A percentile compares a stretch with the other conserved stretches of the same genome.
Evolutionary conservation across 2,113 vertebrate species (phyloP).

Genomic region (Phylloscopus trochiloides): DNA sequence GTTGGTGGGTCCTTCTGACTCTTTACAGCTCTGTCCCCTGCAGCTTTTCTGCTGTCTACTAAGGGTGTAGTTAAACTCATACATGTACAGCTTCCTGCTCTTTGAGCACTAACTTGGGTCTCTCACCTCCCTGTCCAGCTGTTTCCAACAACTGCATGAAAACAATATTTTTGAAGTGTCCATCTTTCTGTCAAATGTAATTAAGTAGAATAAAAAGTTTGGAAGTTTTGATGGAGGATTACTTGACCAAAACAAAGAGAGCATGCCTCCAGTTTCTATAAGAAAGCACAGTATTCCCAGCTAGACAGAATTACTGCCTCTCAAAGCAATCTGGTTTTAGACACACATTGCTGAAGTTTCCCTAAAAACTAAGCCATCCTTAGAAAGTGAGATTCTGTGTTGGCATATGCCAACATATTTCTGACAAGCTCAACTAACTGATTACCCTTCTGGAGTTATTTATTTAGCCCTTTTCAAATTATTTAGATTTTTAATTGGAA

Average conservation of each 20-base stretch:
- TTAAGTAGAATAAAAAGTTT: background rate
- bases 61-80: background rate
- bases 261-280: background rate
- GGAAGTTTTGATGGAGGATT: background rate
- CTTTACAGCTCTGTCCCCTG: background rate
- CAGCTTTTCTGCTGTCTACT: background rate
- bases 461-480: conserved; percentile 26
- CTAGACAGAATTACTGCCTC: background rate
- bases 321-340: background rate
- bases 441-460: conserved; percentile 43
- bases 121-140: background rate
- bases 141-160: background rate
- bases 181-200: background rate
- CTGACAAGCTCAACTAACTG: background rate
- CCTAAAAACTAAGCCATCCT: conserved; percentile 3
- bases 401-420: conserved; percentile 8
- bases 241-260: background rate
- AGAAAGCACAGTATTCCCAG: background rate
- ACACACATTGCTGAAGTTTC: background rate
- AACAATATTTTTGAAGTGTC: background rate
- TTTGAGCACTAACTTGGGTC: background rate
- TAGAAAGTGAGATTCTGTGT: background rate
- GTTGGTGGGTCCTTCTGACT: background rate
- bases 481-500: conserved; percentile 55
- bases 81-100: background rate